Evolutionary conservation across 2,888 invertebrate genomes (phyloP).

Genomic region (Polydrusus cervinus): DNA sequence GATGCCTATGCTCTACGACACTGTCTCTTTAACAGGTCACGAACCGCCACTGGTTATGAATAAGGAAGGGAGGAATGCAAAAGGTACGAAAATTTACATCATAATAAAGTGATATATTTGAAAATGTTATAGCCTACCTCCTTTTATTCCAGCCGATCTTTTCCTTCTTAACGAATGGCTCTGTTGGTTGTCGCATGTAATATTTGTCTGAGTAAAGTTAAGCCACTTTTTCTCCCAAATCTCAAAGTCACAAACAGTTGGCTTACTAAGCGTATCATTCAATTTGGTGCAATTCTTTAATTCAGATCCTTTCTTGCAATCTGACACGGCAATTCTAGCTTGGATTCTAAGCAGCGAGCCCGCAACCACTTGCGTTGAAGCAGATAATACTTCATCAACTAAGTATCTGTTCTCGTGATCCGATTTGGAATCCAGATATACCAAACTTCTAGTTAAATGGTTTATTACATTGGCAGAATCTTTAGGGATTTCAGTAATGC

Average conservation of each 20-base stretch:
- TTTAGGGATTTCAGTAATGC: background rate
- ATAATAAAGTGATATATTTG: too few species aligned
- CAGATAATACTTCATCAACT: slow-evolving; percentile 70
- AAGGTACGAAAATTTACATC: too few species aligned
- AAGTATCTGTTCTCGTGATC: slow-evolving; percentile 59
- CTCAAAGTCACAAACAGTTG: slow-evolving; percentile 63
- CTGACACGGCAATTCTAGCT: slow-evolving; percentile 75
- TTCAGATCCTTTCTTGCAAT: slow-evolving; percentile 69
- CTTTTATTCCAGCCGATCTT: background rate
- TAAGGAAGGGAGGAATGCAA: too few species aligned
- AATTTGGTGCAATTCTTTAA: slow-evolving; percentile 57
- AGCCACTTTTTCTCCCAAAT: slow-evolving; percentile 78
- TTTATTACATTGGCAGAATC: slow-evolving; percentile 63
- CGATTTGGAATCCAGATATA: slow-evolving; percentile 69
- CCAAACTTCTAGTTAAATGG: slow-evolving; percentile 67
- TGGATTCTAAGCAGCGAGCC: slow-evolving; percentile 76
- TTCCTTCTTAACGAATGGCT: slow-evolving; percentile 50
- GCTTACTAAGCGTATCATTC: slow-evolving; percentile 54
- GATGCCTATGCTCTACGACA: too few species aligned
- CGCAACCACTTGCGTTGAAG: slow-evolving; percentile 73
- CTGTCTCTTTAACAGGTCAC: too few species aligned
- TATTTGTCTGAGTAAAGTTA: slow-evolving; percentile 68
- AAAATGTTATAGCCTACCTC: slow-evolving; percentile 22
- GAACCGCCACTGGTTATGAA: too few species aligned
- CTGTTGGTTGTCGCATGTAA: slow-evolving; percentile 66